These are phyloP conservation scores for Atta texana DNA, from an alignment of 1,140 invertebrate genomes.

Conservation along the genomic window DNA sequence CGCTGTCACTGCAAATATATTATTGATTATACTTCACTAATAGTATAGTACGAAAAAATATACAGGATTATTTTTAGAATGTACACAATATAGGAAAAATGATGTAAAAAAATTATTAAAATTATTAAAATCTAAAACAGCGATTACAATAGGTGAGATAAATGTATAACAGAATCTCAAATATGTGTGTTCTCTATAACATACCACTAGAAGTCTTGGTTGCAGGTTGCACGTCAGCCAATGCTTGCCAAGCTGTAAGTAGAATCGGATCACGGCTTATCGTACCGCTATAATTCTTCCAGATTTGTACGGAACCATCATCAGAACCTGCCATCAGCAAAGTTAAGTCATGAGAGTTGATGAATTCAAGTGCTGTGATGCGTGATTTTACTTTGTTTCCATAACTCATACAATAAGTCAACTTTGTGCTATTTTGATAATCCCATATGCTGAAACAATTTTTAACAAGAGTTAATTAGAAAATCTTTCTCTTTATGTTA, in stretches of 20 bases:
- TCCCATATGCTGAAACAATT: conserved; percentile 89
- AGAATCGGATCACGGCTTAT: conserved; percentile 88
- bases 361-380: conserved; percentile 93
- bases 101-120: not conserved
- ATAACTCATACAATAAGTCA: conserved; percentile 86
- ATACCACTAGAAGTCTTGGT: conserved; percentile 83
- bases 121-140: not conserved
- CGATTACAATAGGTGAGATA: not conserved
- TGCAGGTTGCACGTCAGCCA: conserved; percentile 89
- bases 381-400: conserved; percentile 85
- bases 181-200: conserved; percentile 1
- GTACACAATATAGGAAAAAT: not conserved
- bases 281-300: conserved; percentile 85
- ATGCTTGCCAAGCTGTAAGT: conserved; percentile 93
- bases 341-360: conserved; percentile 95
- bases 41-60: not conserved
- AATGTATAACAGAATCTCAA: not conserved
- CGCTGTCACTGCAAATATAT: conserved; percentile 77
- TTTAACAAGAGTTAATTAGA: not conserved
- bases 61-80: not conserved
- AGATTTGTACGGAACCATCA: conserved; percentile 92
- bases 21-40: not conserved
- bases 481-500: not conserved
- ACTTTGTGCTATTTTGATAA: conserved; percentile 89
- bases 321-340: conserved; percentile 91